Conservation (phyloP, 2,113 vertebrate species). For the Lucifuga dentata region DNA sequence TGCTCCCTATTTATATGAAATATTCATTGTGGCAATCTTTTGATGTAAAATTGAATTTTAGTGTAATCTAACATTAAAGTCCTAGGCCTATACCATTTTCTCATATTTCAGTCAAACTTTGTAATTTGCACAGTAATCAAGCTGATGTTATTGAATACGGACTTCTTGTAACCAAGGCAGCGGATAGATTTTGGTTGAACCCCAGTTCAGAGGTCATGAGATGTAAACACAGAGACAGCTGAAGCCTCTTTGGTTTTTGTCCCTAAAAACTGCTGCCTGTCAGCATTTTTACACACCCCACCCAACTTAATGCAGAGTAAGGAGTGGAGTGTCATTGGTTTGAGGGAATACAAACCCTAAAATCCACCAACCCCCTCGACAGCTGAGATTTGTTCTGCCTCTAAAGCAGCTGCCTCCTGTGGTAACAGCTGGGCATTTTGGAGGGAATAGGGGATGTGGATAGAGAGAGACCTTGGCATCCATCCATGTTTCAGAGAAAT, state of each 20-base stretch:
- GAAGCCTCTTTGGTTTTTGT: conserved; percentile 47
- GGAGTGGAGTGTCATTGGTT: conserved; percentile 47
- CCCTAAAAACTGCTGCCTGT: conserved; percentile 55
- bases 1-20: background rate
- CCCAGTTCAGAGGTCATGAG: conserved; percentile 8
- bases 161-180: conserved; percentile 3
- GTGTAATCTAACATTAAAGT: conserved; percentile 9
- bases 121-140: background rate
- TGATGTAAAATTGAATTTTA: conserved; percentile 29
- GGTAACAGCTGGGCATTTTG: conserved; percentile 82
- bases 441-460: conserved; percentile 71
- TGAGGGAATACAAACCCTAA: conserved; percentile 48
- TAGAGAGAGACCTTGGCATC: conserved; percentile 59
- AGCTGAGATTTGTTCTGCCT: conserved; percentile 80
- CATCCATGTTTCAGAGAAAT: conserved; percentile 77
- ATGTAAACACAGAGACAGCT: conserved; percentile 56
- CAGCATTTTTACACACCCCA: conserved; percentile 65
- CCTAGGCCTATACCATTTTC: background rate
- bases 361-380: conserved; percentile 64
- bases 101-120: background rate
- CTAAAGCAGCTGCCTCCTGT: conserved; percentile 76
- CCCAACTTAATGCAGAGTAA: conserved; percentile 24
- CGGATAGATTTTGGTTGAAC: conserved; percentile 23
- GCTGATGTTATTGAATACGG: background rate
- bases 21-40: conserved; percentile 7